Evolutionary conservation across 2,888 invertebrate genomes (phyloP), one percentile per base, ranked within the genome.

Genomic region (Protonemura montana): DNA sequence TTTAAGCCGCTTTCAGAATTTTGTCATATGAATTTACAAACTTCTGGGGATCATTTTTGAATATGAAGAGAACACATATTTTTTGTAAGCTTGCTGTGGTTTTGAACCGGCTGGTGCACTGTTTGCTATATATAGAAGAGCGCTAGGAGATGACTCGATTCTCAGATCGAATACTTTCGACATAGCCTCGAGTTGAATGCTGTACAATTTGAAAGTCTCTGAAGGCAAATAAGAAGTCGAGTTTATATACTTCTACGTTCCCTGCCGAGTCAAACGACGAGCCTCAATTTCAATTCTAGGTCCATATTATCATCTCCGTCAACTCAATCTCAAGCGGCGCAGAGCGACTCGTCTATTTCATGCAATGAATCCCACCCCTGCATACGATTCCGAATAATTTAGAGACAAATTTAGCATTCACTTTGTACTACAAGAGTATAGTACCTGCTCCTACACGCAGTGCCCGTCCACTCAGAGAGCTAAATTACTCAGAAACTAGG

Each of bases 321-420:
- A 21, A 59, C 59, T 59, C 59, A 59, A 59, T 59, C 59, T 59
- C 59, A 59, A 59, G 59, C 59, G 59, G 13, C 3, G 59, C 59
- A 21, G 16, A 59, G 21, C 3, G 59, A 21, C 59, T 59, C 59
- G 35, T 35, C 35, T 21, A 21, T 59, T 10, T 59, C 59, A 21
- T 59, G 59, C 59, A 59, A 21, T 59, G 59, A 59, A 59, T 59
- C 21, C 59, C 59, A 59, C 59, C 59, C 59, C 59, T 21, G 59
- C 59, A 21, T 21, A 21, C 59, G 21, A 59, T 59, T 59, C 59
- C 59, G 59, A 10, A 59, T 59, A 21, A 59, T 21, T 59, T 59
- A 59, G 59, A 59, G 59, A 59, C 59, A 59, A 59, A 59, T 59
- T 59, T 59, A 59, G 59, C 59, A 59, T 59, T 59, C 59, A 59